Conservation (phyloP, 2,797 vertebrate species). For the Poeciliopsis infans region DNA sequence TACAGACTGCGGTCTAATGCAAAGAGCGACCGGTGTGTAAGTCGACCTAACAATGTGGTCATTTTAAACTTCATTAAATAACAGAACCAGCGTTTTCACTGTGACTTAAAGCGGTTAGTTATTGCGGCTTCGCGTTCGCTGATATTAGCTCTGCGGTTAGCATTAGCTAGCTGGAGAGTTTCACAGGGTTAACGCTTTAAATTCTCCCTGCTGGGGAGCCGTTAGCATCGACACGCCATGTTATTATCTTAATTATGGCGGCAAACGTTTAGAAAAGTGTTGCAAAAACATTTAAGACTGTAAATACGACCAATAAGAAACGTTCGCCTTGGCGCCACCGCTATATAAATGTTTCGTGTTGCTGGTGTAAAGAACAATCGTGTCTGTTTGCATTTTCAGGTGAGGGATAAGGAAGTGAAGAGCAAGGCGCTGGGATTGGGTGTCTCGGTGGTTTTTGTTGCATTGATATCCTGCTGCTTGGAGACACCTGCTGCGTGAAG, state of each 20-base stretch:
- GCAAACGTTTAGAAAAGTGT: not conserved
- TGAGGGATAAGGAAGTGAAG: not conserved
- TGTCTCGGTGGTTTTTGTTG: constrained; percentile 9
- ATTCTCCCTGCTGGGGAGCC: rapidly evolving
- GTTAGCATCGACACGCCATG: rapidly evolving
- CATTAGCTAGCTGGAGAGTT: constrained; percentile 27
- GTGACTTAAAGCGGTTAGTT: not conserved
- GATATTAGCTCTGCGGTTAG: constrained; percentile 13
- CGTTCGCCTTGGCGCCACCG: constrained; percentile 49
- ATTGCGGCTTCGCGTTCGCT: constrained; percentile 15
- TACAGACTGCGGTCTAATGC: not conserved
- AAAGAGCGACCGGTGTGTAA: not conserved
- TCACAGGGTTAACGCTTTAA: constrained; percentile 8
- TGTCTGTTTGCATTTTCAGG: constrained; percentile 5
- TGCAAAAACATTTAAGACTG: not conserved
- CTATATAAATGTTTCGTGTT: not conserved
- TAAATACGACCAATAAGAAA: not conserved
- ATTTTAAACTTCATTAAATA: not conserved
- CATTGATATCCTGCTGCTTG: not conserved
- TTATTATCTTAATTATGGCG: not conserved
- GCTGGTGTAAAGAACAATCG: not conserved
- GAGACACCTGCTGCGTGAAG: constrained; percentile 4
- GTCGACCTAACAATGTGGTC: not conserved
- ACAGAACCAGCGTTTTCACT: not conserved
- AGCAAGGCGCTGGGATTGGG: not conserved